These are phyloP conservation scores for Phaethornis superciliosus DNA, from an alignment of 2,113 vertebrate species.

Conservation along the genomic window DNA sequence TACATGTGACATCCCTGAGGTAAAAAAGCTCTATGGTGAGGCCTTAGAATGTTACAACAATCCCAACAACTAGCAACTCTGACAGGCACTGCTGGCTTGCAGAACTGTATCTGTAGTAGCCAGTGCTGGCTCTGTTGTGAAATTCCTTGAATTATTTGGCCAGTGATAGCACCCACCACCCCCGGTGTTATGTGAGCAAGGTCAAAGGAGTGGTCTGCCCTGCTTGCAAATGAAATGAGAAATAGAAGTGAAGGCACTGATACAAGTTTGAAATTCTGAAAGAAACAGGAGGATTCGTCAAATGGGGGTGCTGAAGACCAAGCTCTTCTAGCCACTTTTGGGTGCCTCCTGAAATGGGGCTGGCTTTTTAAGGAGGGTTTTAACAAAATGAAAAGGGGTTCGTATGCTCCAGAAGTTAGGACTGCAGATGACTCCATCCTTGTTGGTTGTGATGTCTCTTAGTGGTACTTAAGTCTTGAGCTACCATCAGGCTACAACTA, in stretches of 20 bases:
- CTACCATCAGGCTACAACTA: neutral
- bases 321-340: neutral
- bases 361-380: neutral
- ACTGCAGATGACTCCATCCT: neutral
- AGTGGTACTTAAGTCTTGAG: neutral
- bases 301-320: neutral
- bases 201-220: neutral
- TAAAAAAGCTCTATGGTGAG: neutral
- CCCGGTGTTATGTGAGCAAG: neutral
- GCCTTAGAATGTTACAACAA: neutral
- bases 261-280: neutral
- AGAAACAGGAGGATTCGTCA: neutral
- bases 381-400: neutral
- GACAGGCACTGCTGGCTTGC: neutral
- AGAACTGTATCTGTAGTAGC: neutral
- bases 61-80: neutral
- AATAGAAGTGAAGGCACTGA: neutral
- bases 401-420: neutral
- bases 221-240: neutral
- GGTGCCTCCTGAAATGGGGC: neutral
- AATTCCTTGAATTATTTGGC: neutral
- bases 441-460: neutral
- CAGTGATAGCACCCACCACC: neutral
- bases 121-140: neutral
- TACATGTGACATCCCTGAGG: conserved; percentile 29